Base-by-base conservation (phyloP, 2,113 vertebrate genomes). In the Climacteris rufus region DNA sequence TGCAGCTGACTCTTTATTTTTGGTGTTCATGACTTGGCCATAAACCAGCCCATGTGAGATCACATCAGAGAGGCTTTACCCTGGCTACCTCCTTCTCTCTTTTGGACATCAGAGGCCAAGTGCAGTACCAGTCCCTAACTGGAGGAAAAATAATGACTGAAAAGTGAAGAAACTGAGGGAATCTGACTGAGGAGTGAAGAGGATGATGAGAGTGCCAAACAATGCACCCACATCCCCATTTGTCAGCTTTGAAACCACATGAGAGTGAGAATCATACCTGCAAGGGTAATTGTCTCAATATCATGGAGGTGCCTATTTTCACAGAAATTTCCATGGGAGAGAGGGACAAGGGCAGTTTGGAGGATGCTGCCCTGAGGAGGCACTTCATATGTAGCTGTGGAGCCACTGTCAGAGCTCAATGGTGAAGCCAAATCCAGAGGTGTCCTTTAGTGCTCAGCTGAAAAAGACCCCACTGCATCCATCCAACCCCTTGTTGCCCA, bases 11-110 rank as follows among this genome's bases (percentile, higher is more conserved):
- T 57, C 37, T 76, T 86, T 83, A 53, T 69, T 86, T 42, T 82
- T 78, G 27, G 52, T 47, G 44, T 89, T 87, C 39, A 25, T 69
- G 72, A 22, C 71, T 95, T 72, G 84, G 79, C 91, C 96, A 60
- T 89, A 92, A 94, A 84, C 12, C 24, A 76, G 35, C 10, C 30
- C 25, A 5, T 22, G 40, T 65, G 31, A 85, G 42, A 15, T 78
- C 37, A 71, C 13, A 24, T 64, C 31, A 64, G 49, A 71, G 23
- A 84, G 35, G 19, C n/a, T 78, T 54, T 74, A 22, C 18, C 6
- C 15, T 42, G 39, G 31, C 27, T 72, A 79, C 77, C 33, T 84
- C 33, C 63, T 94, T 33, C 60, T 71, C 15, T n/a, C 23, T 33
- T 69, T 60, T 40, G 49, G 35, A 66, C 49, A 59, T 20, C 13